Conservation (phyloP, 1,140 invertebrate genomes). For the Drosophila nigromelanica region DNA sequence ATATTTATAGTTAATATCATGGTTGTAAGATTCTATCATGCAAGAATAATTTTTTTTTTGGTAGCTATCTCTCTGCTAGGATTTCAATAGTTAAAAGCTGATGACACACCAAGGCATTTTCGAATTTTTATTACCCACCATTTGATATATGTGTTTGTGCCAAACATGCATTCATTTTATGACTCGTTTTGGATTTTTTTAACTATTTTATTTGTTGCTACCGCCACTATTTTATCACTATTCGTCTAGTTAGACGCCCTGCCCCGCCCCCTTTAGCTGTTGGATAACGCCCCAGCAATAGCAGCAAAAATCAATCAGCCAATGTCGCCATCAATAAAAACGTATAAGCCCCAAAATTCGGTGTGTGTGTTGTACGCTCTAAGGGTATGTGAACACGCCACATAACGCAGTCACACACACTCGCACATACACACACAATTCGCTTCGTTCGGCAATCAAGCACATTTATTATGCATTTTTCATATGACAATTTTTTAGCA, state of each 20-base stretch:
- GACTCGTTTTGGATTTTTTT: constrained; percentile 15
- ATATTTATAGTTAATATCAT: not conserved
- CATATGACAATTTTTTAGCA: constrained; percentile 67
- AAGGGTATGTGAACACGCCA: constrained; percentile 58
- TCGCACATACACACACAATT: constrained; percentile 18
- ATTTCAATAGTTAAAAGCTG: constrained; percentile 1
- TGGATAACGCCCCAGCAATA: constrained; percentile 45
- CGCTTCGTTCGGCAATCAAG: constrained; percentile 60
- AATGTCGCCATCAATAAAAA: constrained; percentile 42
- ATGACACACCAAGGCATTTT: constrained; percentile 28
- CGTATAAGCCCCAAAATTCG: constrained; percentile 16
- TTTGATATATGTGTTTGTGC: constrained; percentile 8
- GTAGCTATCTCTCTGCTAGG: not conserved
- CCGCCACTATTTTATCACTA: constrained; percentile 31
- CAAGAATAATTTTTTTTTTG: too few species aligned
- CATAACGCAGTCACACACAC: constrained; percentile 21
- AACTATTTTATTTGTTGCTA: constrained; percentile 33
- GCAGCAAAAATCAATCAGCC: constrained; percentile 65
- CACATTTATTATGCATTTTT: constrained; percentile 81
- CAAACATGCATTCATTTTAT: constrained; percentile 36
- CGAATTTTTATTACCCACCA: constrained; percentile 19
- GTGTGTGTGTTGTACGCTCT: constrained; percentile 31
- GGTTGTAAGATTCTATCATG: not conserved
- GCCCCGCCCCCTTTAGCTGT: constrained; percentile 16
- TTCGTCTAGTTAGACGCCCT: constrained; percentile 28